Conservation (phyloP, 2,113 vertebrate species). For the Vulpes vulpes region DNA sequence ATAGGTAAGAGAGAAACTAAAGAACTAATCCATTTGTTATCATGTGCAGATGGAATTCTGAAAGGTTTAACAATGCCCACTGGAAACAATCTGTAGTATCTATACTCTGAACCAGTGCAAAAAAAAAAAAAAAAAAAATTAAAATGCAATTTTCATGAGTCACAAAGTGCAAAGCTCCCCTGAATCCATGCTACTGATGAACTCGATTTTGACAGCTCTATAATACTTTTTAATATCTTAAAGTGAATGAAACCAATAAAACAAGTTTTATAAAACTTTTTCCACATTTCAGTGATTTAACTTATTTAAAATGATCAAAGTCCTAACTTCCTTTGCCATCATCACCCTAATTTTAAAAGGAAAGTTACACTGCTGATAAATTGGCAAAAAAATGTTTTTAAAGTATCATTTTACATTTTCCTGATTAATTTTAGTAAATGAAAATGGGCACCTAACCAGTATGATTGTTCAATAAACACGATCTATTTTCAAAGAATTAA, state of each 20-base stretch:
- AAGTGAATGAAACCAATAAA: constrained; percentile 88
- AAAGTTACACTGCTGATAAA: constrained; percentile 84
- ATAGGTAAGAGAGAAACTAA: constrained; percentile 76
- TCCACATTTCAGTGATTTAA: constrained; percentile 86
- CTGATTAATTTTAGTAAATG: constrained; percentile 79
- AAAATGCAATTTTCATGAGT: constrained; percentile 87
- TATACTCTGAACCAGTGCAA: constrained; percentile 90
- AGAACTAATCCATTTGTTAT: constrained; percentile 80
- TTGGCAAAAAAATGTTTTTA: constrained; percentile 82
- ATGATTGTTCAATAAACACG: constrained; percentile 78
- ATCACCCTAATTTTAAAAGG: constrained; percentile 89
- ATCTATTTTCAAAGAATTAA: constrained; percentile 81
- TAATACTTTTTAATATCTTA: constrained; percentile 82
- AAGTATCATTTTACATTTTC: constrained; percentile 76
- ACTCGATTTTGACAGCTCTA: constrained; percentile 82
- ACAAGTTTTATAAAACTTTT: constrained; percentile 75
- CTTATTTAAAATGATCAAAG: constrained; percentile 84
- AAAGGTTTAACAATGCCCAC: constrained; percentile 89
- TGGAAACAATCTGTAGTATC: constrained; percentile 86
- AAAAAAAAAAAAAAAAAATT: constrained; percentile 86
- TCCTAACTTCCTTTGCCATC: constrained; percentile 82
- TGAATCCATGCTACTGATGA: constrained; percentile 81
- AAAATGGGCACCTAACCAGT: constrained; percentile 79
- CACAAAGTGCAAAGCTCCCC: constrained; percentile 89
- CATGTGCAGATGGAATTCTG: constrained; percentile 84